Evolutionary conservation across 2,888 invertebrate species (phyloP).

Genomic region (Stomorhina lunata): DNA sequence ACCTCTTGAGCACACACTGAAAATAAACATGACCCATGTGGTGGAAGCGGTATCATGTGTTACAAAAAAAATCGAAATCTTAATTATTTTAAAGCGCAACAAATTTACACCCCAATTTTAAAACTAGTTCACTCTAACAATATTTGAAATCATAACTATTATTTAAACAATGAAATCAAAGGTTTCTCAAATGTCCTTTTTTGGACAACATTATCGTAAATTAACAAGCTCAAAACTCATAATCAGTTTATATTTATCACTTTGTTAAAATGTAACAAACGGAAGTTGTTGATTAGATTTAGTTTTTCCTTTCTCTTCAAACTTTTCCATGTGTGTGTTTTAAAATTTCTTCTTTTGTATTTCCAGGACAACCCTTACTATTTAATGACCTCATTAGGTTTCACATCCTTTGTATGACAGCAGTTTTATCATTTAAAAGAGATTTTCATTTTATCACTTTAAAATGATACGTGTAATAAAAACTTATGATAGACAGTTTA

Average conservation of each 20-base stretch:
- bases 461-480: conserved; percentile 54
- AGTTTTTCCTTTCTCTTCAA: background rate
- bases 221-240: conserved; percentile 52
- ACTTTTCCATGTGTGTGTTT: conserved; percentile 1
- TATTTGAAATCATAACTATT: background rate
- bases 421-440: conserved; percentile 55
- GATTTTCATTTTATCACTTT: conserved; percentile 48
- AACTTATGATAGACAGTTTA: conserved; percentile 61
- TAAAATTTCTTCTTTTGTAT: background rate
- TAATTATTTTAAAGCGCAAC: conserved; percentile 57
- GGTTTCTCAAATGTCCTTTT: conserved; percentile 42
- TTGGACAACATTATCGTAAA: conserved; percentile 51
- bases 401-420: conserved; percentile 34
- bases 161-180: background rate
- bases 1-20: background rate
- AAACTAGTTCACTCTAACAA: conserved; percentile 30
- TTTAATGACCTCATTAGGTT: conserved; percentile 56
- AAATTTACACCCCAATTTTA: conserved; percentile 58
- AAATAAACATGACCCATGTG: conserved; percentile 65
- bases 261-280: conserved; percentile 43
- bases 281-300: conserved; percentile 44
- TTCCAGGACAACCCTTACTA: conserved; percentile 45
- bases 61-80: conserved; percentile 9
- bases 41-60: conserved; percentile 27
- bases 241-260: conserved; percentile 53